Conservation (phyloP, 1,140 invertebrate genomes). For the Ostrea denselamellosa region DNA sequence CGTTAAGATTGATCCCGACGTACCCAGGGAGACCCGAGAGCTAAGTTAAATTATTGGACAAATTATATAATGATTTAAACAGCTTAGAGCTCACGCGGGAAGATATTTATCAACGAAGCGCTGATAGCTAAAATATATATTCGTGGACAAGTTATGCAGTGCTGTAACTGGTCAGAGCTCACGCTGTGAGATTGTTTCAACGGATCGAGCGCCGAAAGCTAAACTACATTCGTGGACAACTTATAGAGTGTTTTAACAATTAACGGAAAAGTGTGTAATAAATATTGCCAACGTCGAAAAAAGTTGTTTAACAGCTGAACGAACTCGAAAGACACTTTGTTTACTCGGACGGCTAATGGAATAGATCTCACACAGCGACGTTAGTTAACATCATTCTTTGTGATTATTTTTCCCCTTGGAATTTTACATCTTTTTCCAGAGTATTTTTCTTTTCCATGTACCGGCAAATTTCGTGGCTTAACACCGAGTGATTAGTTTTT, state of each 20-base stretch:
- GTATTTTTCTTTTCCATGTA: neutral
- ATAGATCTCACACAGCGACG: neutral
- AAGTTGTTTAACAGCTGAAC: slow-evolving; percentile 9
- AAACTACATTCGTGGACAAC: neutral
- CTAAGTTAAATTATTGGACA: neutral
- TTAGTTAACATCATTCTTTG: neutral
- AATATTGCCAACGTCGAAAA: slow-evolving; percentile 17
- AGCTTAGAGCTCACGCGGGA: too few relatives aligned
- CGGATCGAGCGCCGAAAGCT: neutral
- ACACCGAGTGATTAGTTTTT: neutral
- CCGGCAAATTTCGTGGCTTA: neutral
- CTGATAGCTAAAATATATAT: too few relatives aligned
- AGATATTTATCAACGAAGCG: too few relatives aligned
- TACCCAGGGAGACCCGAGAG: neutral
- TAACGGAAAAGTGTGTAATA: slow-evolving; percentile 17
- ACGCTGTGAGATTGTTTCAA: too few relatives aligned
- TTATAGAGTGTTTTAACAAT: slow-evolving; percentile 36
- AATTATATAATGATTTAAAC: slow-evolving; percentile 17
- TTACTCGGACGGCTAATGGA: slow-evolving; percentile 1
- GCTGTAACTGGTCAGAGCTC: too few relatives aligned
- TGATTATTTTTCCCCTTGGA: neutral
- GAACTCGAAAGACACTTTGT: slow-evolving; percentile 30
- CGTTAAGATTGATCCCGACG: neutral
- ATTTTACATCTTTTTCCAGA: neutral
- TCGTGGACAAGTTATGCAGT: too few relatives aligned